phyloP scores from a whole-genome alignment of 2,797 vertebrate genomes.

The Meda fulgida region DNA sequence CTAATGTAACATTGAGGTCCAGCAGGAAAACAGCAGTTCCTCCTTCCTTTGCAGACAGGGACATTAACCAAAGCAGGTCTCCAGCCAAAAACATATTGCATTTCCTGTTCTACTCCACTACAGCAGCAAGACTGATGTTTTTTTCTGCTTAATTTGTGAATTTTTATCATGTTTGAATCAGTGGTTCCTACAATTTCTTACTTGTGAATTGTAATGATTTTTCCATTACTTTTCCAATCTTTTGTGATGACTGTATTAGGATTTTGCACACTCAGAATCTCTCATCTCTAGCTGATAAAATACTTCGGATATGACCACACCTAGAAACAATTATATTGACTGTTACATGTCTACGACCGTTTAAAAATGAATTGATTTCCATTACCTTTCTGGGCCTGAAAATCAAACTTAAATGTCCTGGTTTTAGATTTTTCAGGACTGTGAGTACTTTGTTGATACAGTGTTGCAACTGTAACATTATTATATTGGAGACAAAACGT shows the following conservation, averaged over 20 bases:
- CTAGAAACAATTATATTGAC: not conserved
- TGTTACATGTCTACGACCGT: not conserved
- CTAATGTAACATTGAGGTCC: conserved; percentile 21
- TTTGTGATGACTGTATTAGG: not conserved
- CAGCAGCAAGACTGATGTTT: not conserved
- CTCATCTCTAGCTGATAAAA: not conserved
- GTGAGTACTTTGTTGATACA: not conserved
- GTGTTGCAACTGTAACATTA: not conserved
- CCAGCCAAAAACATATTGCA: conserved; percentile 23
- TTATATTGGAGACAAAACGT: not conserved
- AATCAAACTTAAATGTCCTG: not conserved
- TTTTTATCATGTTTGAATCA: conserved; percentile 9
- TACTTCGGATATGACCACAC: not conserved
- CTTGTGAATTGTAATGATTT: not conserved
- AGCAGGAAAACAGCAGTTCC: conserved; percentile 45
- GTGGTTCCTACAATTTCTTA: not conserved
- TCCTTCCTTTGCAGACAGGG: conserved; percentile 29
- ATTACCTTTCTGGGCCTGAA: not conserved
- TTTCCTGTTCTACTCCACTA: conserved; percentile 13
- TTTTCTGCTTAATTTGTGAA: not conserved
- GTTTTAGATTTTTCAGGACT: not conserved
- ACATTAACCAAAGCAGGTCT: conserved; percentile 15
- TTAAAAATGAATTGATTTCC: not conserved
- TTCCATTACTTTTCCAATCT: not conserved
- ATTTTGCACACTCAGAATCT: not conserved